Percentiles rank a stretch among this genome's conserved stretches.
These are phyloP conservation scores for Nephrotoma appendiculata DNA, from an alignment of 2,888 invertebrate genomes.

Conservation along the genomic window DNA sequence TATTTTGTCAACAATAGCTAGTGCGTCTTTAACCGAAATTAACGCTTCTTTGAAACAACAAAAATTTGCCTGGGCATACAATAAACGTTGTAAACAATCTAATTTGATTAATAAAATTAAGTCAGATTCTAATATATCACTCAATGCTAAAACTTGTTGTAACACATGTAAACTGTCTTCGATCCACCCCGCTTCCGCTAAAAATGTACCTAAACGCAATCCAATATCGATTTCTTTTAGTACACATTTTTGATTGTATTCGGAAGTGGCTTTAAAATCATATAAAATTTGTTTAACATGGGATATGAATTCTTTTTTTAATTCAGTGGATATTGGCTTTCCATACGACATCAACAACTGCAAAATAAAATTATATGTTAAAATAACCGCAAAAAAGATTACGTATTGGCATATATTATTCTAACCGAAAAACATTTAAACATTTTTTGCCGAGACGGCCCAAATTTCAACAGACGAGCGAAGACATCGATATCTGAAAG, in stretches of 20 bases:
- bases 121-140: slow-evolving; percentile 38
- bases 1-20: slow-evolving; percentile 37
- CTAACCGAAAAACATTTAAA: slow-evolving; percentile 23
- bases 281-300: not conserved
- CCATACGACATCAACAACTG: slow-evolving; percentile 21
- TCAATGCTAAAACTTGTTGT: slow-evolving; percentile 48
- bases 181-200: slow-evolving; percentile 82
- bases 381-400: not conserved
- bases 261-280: slow-evolving; percentile 2
- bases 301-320: slow-evolving; percentile 20
- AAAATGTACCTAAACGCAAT: slow-evolving; percentile 49
- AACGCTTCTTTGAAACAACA: slow-evolving; percentile 67
- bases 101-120: slow-evolving; percentile 51
- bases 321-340: slow-evolving; percentile 21
- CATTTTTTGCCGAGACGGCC: slow-evolving; percentile 27
- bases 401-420: not conserved
- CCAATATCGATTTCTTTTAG: slow-evolving; percentile 22
- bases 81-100: slow-evolving; percentile 76
- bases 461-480: slow-evolving; percentile 23
- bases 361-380: not conserved
- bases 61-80: slow-evolving; percentile 70
- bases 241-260: not conserved
- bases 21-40: slow-evolving; percentile 48
- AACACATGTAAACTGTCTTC: slow-evolving; percentile 60
- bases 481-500: slow-evolving; percentile 26